Base-by-base conservation (phyloP, 1,140 invertebrate genomes). In the Episyrphus balteatus region DNA sequence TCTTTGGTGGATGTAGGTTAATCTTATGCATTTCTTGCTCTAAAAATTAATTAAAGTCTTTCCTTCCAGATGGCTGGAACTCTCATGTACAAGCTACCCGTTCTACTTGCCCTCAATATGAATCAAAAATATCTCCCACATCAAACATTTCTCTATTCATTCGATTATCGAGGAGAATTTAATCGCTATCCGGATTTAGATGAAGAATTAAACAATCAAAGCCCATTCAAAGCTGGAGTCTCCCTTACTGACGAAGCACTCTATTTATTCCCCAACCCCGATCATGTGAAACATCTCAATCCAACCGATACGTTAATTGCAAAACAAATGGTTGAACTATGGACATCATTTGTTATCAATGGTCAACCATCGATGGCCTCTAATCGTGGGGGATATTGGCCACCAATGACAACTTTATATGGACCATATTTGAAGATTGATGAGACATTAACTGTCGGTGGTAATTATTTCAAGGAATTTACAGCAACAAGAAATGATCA, bases 191-290 rank as follows among this genome's bases (percentile, higher is more conserved):
- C 51, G 2, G 62, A 62, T 18, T 59, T 68, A 55, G 59, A 63
- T 26, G 61, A 66, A 44, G 62, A 66, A 45, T 61, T 57, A n/a
- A 62, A 66, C n/a, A 58, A 64, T 59, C 61, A 64, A 51, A 66
- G 63, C 31, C 64, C 65, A 9, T 68, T 68, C 41, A 58, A 44
- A 34, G 64, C 61, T 2, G 65, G 65, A 2, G 59, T 67, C 7
- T 63, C 62, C 0, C 44, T 68, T 7, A 68, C 65, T 12, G 64
- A 68, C 33, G 65, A 68, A 44, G 61, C 61, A 1, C 44, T 68
- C 0, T 68, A 68, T 42, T 46, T 68, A 1, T 68, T 68, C 14
- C 65, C 65, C 6, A 66, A 68, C 21, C 65, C 65, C 0, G 55
- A 59, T 3, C 61, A 66, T 42, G 65, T 63, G 0, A 44, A 52